phyloP scores from a whole-genome alignment of 2,797 vertebrate genomes.

The Falco biarmicus region DNA sequence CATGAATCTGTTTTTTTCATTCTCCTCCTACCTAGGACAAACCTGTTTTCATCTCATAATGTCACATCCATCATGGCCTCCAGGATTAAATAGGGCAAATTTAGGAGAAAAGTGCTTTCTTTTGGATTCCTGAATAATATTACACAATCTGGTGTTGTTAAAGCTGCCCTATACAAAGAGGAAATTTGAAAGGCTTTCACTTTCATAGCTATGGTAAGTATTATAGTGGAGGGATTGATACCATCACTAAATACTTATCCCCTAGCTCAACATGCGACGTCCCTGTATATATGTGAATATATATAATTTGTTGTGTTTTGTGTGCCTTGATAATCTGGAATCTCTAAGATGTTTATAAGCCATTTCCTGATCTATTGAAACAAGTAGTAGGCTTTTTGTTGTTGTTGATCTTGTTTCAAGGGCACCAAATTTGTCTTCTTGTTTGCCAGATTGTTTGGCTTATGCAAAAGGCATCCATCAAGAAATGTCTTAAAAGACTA shows the following conservation, averaged over 20 bases:
- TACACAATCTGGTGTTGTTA: constrained; percentile 5
- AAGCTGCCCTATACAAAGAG: constrained; percentile 7
- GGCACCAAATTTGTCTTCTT: constrained; percentile 13
- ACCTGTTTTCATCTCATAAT: not conserved
- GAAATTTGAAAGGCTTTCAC: not conserved
- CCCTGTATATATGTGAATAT: not conserved
- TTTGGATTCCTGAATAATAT: not conserved
- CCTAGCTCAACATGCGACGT: not conserved
- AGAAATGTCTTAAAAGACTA: not conserved
- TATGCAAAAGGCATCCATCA: constrained; percentile 19
- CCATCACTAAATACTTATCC: constrained; percentile 10
- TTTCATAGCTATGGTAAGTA: not conserved
- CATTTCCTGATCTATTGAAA: not conserved
- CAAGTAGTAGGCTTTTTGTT: not conserved
- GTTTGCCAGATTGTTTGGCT: not conserved
- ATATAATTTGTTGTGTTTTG: not conserved
- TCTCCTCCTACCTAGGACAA: not conserved
- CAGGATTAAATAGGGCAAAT: not conserved
- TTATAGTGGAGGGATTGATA: not conserved
- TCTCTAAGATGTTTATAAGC: not conserved
- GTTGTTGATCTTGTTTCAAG: not conserved
- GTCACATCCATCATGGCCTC: not conserved
- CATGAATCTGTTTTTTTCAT: not conserved
- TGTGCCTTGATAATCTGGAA: not conserved
- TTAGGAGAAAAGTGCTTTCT: not conserved